Evolutionary conservation across 64 coral and sea anemone genomes (phyloP).

Genomic region (Cladopsammia gracilis): DNA sequence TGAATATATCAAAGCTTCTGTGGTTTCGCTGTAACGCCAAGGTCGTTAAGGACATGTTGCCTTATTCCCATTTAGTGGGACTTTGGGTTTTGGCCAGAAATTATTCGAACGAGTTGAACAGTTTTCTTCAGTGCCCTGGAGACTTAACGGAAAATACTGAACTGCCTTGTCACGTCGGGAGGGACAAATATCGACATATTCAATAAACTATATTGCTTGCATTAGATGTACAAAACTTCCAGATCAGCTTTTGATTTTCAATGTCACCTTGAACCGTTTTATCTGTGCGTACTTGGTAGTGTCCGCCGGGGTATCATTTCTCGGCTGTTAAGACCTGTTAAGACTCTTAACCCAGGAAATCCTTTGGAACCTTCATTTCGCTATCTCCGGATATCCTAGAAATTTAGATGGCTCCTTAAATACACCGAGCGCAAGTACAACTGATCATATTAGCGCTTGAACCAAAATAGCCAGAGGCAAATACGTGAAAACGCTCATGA

Average conservation of each 20-base stretch:
- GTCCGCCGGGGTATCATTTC: neutral
- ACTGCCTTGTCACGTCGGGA: too few relatives aligned
- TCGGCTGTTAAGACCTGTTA: neutral
- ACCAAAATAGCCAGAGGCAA: too few relatives aligned
- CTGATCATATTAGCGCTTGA: neutral
- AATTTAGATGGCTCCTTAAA: neutral
- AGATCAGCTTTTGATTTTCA: neutral
- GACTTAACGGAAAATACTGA: too few relatives aligned
- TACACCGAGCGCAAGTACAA: neutral
- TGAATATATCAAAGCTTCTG: neutral
- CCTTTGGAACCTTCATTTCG: neutral
- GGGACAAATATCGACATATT: too few relatives aligned
- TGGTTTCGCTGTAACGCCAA: neutral
- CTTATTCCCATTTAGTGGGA: too few relatives aligned
- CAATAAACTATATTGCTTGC: too few relatives aligned
- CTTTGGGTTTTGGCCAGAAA: slow-evolving; percentile 4
- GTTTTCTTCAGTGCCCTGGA: too few relatives aligned
- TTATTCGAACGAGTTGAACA: neutral
- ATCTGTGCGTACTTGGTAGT: neutral
- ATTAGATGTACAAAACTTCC: neutral
- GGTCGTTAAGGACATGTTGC: too few relatives aligned
- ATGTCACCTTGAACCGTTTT: neutral
- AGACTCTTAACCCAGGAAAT: slow-evolving; percentile 36
- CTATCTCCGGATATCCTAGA: slow-evolving; percentile 18
- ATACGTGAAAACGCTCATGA: too few relatives aligned